Conservation (phyloP, 2,888 invertebrate genomes). For the Hypena proboscidalis region DNA sequence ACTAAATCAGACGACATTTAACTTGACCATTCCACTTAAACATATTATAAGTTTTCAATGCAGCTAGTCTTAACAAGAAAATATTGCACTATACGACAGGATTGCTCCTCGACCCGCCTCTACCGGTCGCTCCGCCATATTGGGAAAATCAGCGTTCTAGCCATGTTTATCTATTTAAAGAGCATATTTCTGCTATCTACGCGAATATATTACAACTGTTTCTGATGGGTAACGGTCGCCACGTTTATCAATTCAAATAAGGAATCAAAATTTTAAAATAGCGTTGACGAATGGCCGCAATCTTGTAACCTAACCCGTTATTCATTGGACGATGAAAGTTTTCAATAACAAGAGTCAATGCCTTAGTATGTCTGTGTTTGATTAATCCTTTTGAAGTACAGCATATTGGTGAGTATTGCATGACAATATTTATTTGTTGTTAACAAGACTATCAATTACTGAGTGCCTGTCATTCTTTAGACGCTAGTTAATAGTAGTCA, state of each 20-base stretch:
- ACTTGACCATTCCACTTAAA: slow-evolving; percentile 23
- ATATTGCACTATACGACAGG: slow-evolving; percentile 24
- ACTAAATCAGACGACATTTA: slow-evolving; percentile 12
- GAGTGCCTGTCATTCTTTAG: slow-evolving; percentile 16
- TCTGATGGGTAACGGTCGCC: slow-evolving; percentile 19
- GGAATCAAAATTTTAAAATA: slow-evolving; percentile 1
- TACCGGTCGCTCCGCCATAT: slow-evolving; percentile 21
- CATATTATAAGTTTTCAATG: slow-evolving; percentile 15
- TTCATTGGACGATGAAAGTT: not conserved
- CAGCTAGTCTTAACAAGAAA: slow-evolving; percentile 22
- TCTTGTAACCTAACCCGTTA: slow-evolving; percentile 5
- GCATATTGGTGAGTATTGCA: slow-evolving; percentile 27
- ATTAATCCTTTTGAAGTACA: slow-evolving; percentile 29
- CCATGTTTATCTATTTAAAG: slow-evolving; percentile 28
- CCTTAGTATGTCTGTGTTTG: slow-evolving; percentile 32
- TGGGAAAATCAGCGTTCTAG: slow-evolving; percentile 29
- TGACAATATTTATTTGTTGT: slow-evolving; percentile 23
- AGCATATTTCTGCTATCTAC: slow-evolving; percentile 17
- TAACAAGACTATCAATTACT: slow-evolving; percentile 34
- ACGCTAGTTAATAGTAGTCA: slow-evolving; percentile 5
- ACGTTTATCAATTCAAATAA: slow-evolving; percentile 8
- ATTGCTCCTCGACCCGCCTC: slow-evolving; percentile 17
- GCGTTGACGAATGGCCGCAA: not conserved
- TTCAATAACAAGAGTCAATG: slow-evolving; percentile 32
- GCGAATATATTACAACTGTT: slow-evolving; percentile 25